Base-by-base conservation (phyloP, 2,113 vertebrate species). In the Cyanoderma ruficeps region DNA sequence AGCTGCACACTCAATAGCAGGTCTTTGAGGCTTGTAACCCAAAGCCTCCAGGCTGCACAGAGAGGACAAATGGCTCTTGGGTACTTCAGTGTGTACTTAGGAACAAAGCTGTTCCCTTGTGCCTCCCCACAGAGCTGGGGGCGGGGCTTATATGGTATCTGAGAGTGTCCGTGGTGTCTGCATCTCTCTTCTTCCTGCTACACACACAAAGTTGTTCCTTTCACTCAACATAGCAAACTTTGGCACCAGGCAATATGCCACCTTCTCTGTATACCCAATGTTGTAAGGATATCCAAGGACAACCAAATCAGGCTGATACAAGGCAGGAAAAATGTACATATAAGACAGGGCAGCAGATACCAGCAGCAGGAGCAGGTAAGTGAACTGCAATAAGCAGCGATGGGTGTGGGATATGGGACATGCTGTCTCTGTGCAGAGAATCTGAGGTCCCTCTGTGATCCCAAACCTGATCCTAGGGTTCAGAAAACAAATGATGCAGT, bases 81-180 rank as follows among this genome's bases (percentile, higher is more conserved):
- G 74, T 89, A 28, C 84, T 89, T 57, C 3, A 11, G 37, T n/a
- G 75, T 72, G 49, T 53, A n/a, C 88, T 72, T 64, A 81, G 88
- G 55, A 95, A 81, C 70, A 69, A 91, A 88, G 70, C 84, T 72
- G 70, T 60, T 89, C 39, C 80, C 80, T 15, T 55, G 57, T 68
- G 59, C 64, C 53, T 84, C 28, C 25, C 35, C 64, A 9, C 16
- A 47, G 25, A n/a, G 37, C 59, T 10, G 4, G 35, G 27, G 50
- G 86, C 71, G 77, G 23, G 27, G 33, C 50, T 33, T 19, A 10
- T 30, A 25, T 0, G 10, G 30, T 33, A 25, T 31, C 68, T 2
- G 9, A 55, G 52, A 28, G 31, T 3, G 57, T 20, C 53, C 35
- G 1, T 4, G 12, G 15, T 19, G 46, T 7, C 46, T 64, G 24